phyloP scores from a whole-genome alignment of 2,113 vertebrate genomes.

The Phasianus colchicus region DNA sequence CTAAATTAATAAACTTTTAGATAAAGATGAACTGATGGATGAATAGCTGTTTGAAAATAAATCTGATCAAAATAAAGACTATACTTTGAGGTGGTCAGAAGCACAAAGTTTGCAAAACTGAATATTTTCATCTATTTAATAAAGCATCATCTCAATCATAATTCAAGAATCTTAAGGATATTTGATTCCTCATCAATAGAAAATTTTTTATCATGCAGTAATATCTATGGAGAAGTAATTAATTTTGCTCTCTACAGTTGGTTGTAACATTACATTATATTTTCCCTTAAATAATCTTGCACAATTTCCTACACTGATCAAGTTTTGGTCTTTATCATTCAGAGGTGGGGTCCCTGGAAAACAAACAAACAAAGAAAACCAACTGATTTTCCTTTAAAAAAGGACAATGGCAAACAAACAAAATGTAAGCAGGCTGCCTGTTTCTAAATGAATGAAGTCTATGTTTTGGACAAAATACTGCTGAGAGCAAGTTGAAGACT shows the following conservation, averaged over 20 bases:
- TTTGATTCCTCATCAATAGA: background rate
- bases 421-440: background rate
- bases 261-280: background rate
- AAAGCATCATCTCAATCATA: background rate
- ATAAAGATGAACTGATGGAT: background rate
- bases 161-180: background rate
- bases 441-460: background rate
- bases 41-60: background rate
- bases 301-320: background rate
- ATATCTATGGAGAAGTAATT: background rate
- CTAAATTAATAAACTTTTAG: background rate
- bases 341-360: background rate
- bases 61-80: background rate
- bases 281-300: background rate
- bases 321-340: background rate
- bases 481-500: background rate
- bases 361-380: background rate
- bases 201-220: background rate
- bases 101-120: background rate
- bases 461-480: background rate
- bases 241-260: background rate
- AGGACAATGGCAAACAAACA: rapidly evolving
- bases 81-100: background rate
- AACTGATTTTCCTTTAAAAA: background rate
- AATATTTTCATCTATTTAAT: background rate